These are phyloP conservation scores for Lepilemur septentrionalis DNA, from an alignment of 2,797 vertebrate genomes.

Conservation along the genomic window DNA sequence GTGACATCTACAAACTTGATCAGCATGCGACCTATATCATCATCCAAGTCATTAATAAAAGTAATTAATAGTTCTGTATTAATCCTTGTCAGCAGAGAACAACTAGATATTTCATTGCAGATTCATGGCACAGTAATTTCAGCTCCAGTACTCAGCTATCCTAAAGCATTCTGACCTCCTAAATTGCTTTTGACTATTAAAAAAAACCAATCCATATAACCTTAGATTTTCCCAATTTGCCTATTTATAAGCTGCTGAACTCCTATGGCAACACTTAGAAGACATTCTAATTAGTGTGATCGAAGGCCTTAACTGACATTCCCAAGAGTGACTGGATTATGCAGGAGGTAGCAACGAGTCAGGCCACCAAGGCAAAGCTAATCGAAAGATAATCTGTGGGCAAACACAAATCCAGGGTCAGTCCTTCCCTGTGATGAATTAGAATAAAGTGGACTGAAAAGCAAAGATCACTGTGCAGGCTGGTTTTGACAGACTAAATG, in stretches of 20 bases:
- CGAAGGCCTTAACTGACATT: slow-evolving; percentile 75
- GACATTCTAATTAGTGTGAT: slow-evolving; percentile 76
- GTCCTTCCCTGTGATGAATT: background rate
- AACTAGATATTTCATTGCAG: slow-evolving; percentile 21
- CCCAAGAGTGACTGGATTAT: slow-evolving; percentile 72
- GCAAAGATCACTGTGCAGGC: background rate
- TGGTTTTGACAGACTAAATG: background rate
- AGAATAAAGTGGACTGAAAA: slow-evolving; percentile 46
- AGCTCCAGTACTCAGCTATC: background rate
- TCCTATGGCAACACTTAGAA: slow-evolving; percentile 63
- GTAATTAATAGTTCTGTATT: slow-evolving; percentile 67
- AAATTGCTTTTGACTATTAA: slow-evolving; percentile 26
- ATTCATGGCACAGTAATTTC: slow-evolving; percentile 28
- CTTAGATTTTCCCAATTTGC: slow-evolving; percentile 28
- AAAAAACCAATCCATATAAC: background rate
- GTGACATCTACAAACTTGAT: slow-evolving; percentile 52
- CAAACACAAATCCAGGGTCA: slow-evolving; percentile 50
- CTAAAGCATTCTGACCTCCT: background rate
- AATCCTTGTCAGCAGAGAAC: slow-evolving; percentile 52
- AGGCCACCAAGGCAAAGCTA: slow-evolving; percentile 71
- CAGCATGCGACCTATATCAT: slow-evolving; percentile 53
- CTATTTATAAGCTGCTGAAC: slow-evolving; percentile 42
- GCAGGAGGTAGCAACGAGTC: slow-evolving; percentile 28
- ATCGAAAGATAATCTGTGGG: slow-evolving; percentile 55
- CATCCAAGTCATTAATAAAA: slow-evolving; percentile 66